Conservation (phyloP, 2,888 invertebrate genomes). For the Lagria hirta region DNA sequence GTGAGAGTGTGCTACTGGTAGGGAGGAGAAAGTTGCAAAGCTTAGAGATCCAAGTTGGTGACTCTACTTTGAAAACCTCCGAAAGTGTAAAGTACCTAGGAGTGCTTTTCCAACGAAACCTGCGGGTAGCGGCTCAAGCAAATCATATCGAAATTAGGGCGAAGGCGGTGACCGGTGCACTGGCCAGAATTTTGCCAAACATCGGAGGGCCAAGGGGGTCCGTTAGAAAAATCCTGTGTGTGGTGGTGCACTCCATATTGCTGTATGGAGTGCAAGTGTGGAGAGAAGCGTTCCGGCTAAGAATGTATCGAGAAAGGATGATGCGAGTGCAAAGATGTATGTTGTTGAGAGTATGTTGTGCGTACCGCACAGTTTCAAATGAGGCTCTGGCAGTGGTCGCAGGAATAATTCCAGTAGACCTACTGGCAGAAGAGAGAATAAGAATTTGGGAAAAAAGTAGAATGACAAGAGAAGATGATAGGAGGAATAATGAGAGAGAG, state of each 20-base stretch:
- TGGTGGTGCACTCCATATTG: constrained; percentile 17
- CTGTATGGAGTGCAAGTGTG: constrained; percentile 27
- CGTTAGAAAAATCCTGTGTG: constrained; percentile 14
- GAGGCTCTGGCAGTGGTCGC: not conserved
- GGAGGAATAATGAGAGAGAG: not conserved
- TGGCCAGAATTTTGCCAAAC: constrained; percentile 22
- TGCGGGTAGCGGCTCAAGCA: constrained; percentile 5
- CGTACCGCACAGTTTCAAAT: not conserved
- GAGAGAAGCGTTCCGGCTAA: constrained; percentile 4
- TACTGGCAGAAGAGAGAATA: not conserved
- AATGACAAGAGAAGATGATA: not conserved
- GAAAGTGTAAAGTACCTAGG: constrained; percentile 14
- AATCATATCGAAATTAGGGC: constrained; percentile 2
- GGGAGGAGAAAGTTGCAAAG: not conserved
- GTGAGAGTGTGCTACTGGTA: not conserved
- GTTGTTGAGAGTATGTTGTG: not conserved
- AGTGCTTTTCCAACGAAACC: constrained; percentile 4
- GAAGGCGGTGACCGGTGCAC: constrained; percentile 5
- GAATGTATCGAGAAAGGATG: constrained; percentile 3
- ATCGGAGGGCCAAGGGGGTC: constrained; percentile 19
- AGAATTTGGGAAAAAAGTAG: not conserved
- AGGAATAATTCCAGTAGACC: not conserved
- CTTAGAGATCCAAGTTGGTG: not conserved
- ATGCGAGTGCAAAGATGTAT: constrained; percentile 6
- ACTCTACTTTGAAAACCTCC: not conserved